A percentile compares a stretch with the other conserved stretches of the same genome.
phyloP scores from a whole-genome alignment of 1,140 invertebrate species.

The Drosophila tani region DNA sequence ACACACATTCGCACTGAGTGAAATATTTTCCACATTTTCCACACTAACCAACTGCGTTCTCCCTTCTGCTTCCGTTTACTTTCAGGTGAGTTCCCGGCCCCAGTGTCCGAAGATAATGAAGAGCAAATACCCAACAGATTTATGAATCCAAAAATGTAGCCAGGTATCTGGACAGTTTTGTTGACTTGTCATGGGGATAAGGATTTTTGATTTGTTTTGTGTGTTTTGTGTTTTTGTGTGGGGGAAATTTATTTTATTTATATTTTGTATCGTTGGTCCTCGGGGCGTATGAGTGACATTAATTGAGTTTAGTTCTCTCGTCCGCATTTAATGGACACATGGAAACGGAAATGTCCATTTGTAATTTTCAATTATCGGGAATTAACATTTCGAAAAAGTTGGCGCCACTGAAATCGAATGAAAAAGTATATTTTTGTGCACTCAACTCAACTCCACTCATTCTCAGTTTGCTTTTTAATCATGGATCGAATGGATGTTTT shows the following conservation, averaged over 20 bases:
- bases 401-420: not conserved
- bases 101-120: constrained; percentile 62
- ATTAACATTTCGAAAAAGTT: not conserved
- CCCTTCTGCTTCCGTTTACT: constrained; percentile 36
- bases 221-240: not conserved
- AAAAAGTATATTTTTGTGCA: not conserved
- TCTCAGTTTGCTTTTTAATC: not conserved
- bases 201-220: not conserved
- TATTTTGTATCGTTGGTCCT: not conserved
- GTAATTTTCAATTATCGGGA: constrained; percentile 7
- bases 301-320: not conserved
- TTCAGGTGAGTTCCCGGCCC: constrained; percentile 61
- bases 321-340: constrained; percentile 1
- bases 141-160: constrained; percentile 15
- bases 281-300: constrained; percentile 19
- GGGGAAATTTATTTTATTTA: not conserved
- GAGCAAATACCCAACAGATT: constrained; percentile 64
- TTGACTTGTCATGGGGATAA: constrained; percentile 21
- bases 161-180: constrained; percentile 38
- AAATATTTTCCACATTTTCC: constrained; percentile 44
- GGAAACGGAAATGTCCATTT: not conserved
- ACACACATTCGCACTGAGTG: not conserved
- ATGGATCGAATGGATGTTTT: not conserved
- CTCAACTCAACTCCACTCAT: not conserved
- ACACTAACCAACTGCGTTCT: constrained; percentile 29